Base-by-base conservation (phyloP, 2,888 invertebrate species). In the Schizotus pectinicornis region DNA sequence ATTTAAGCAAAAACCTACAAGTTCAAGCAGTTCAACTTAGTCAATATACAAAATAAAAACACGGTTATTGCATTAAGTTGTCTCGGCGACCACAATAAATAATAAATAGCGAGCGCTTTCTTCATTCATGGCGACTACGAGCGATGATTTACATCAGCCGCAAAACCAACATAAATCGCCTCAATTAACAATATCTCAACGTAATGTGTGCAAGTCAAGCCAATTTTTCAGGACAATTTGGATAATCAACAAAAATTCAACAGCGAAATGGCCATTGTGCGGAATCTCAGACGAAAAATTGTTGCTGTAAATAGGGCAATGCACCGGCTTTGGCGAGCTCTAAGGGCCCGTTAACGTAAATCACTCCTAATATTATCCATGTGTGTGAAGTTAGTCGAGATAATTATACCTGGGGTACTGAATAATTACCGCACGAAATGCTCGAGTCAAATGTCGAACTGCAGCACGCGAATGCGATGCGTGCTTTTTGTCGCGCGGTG, bases 311-410 rank as follows among this genome's bases (percentile, higher is more conserved):
- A 63, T 63, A 53, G 65, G 64, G 64, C 67, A 67, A 63, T 66
- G 67, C 64, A 64, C 65, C 61, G 59, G 35, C 36, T 51, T 52
- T 37, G 38, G 35, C 22, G 3, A 5, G 3, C 22, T 22, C 22
- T 22, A 51, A 49, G 51, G 49, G 36, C 41, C 58, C 55, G 54
- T 62, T 58, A 57, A 56, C 63, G 67, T 71, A 71, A 70, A 70
- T 70, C 70, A 70, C 62, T 69, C 54, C 56, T 69, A 66, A 69
- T 70, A 69, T 69, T 68, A 68, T 71, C 64, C 67, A 71, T 68
- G 67, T 66, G 65, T 72, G 69, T 68, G 67, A 69, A 70, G 64
- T 59, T 63, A 65, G 66, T 62, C 57, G 61, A 63, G 68, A 67
- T 70, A 68, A 70, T 70, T 69, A 60, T 64, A 63, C 62, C 50